These are phyloP conservation scores for Micrasema minimum DNA, from an alignment of 1,140 invertebrate genomes.

Conservation along the genomic window DNA sequence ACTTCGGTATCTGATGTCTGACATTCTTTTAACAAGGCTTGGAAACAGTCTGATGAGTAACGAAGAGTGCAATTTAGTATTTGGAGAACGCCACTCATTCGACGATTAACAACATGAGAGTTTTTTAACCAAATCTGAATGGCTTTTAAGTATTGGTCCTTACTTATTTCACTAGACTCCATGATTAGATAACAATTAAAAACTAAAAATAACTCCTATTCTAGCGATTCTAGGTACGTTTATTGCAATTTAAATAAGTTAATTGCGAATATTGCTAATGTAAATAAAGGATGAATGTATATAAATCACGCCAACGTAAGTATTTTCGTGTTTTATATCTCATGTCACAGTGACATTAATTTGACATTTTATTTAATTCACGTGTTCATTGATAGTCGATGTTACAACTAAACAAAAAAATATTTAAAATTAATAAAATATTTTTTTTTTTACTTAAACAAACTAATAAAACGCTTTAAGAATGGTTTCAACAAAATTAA, in stretches of 20 bases:
- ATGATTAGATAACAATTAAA: background rate
- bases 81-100: constrained; percentile 40
- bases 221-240: too few relatives aligned
- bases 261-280: background rate
- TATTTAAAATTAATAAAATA: too few relatives aligned
- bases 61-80: constrained; percentile 27
- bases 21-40: constrained; percentile 22
- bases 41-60: constrained; percentile 9
- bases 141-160: constrained; percentile 47
- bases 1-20: background rate
- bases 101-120: constrained; percentile 49
- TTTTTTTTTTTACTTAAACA: too few relatives aligned
- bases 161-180: background rate
- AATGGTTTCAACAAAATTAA: too few relatives aligned
- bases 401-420: background rate
- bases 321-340: background rate
- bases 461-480: too few relatives aligned
- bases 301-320: too few relatives aligned
- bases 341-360: too few relatives aligned
- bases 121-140: constrained; percentile 48
- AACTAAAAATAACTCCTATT: background rate
- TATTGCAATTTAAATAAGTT: too few relatives aligned
- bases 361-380: background rate
- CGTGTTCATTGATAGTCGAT: background rate
- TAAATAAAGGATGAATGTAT: background rate